Evolutionary conservation across 2,797 vertebrate genomes (phyloP).

Genomic region (Orestias chungarensis): DNA sequence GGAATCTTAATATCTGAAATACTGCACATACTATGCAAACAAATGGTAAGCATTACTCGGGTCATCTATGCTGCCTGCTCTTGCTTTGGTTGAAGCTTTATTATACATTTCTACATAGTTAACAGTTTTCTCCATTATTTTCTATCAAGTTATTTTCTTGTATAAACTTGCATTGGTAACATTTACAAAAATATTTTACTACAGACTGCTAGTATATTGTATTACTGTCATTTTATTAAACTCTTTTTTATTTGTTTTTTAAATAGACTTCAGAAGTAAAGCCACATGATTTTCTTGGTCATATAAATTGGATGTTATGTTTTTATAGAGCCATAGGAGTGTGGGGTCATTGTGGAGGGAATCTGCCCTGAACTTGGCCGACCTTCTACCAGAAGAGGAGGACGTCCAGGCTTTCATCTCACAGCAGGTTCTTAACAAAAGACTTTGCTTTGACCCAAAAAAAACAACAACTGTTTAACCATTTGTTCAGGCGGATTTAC

Average conservation of each 20-base stretch:
- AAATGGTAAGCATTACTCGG: conserved; percentile 86
- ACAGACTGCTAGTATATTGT: neutral
- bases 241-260: too few species aligned
- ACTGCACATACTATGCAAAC: conserved; percentile 99
- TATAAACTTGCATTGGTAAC: neutral
- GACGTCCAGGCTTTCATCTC: conserved; percentile 90
- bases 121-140: neutral
- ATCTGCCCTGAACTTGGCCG: conserved; percentile 89
- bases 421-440: conserved; percentile 83
- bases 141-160: neutral
- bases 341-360: conserved; percentile 94
- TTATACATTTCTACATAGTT: neutral
- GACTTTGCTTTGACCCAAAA: neutral
- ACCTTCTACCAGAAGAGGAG: conserved; percentile 90
- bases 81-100: neutral
- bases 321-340: conserved; percentile 95
- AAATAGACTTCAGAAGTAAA: neutral
- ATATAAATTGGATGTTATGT: too few species aligned
- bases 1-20: conserved; percentile 96
- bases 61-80: neutral
- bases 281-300: neutral
- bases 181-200: neutral
- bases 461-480: neutral
- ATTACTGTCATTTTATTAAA: too few species aligned
- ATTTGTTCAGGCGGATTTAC: neutral